Conservation (phyloP, 1,140 invertebrate species). For the Colletes latitarsis region DNA sequence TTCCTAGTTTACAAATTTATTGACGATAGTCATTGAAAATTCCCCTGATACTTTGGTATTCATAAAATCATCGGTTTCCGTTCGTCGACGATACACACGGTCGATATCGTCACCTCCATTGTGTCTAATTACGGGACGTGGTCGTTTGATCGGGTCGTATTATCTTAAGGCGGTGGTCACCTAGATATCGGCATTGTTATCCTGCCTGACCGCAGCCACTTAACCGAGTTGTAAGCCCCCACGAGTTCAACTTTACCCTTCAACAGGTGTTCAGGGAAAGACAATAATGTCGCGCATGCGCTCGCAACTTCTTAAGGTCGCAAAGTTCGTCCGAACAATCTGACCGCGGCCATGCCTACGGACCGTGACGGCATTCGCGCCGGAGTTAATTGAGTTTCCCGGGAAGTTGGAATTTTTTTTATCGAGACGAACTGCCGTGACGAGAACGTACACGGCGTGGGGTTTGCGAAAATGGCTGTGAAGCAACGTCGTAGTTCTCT, state of each 20-base stretch:
- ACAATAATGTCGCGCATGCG: conserved; percentile 81
- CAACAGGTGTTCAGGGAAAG: conserved; percentile 82
- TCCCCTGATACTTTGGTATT: not conserved
- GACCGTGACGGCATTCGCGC: conserved; percentile 47
- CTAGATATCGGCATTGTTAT: conserved; percentile 73
- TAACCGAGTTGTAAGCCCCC: conserved; percentile 75
- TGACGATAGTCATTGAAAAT: not conserved
- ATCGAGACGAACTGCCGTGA: too few species aligned
- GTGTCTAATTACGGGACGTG: conserved; percentile 29
- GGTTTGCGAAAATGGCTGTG: not conserved
- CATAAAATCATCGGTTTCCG: conserved; percentile 34
- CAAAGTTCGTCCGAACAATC: conserved; percentile 70
- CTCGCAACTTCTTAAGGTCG: conserved; percentile 74
- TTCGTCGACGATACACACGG: not conserved
- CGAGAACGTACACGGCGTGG: not conserved
- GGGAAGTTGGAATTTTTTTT: conserved; percentile 26
- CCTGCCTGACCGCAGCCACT: conserved; percentile 78
- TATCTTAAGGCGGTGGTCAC: conserved; percentile 56
- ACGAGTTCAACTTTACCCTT: conserved; percentile 78
- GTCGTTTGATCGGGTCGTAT: conserved; percentile 36
- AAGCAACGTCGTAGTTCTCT: too few species aligned
- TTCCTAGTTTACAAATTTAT: too few species aligned
- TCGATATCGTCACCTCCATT: conserved; percentile 17
- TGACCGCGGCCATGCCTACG: conserved; percentile 55
- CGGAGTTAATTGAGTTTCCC: conserved; percentile 59